Percentiles rank a stretch among this genome's conserved stretches.
Evolutionary conservation across 1,140 invertebrate species (phyloP).

Genomic region (Penaeus vannamei): DNA sequence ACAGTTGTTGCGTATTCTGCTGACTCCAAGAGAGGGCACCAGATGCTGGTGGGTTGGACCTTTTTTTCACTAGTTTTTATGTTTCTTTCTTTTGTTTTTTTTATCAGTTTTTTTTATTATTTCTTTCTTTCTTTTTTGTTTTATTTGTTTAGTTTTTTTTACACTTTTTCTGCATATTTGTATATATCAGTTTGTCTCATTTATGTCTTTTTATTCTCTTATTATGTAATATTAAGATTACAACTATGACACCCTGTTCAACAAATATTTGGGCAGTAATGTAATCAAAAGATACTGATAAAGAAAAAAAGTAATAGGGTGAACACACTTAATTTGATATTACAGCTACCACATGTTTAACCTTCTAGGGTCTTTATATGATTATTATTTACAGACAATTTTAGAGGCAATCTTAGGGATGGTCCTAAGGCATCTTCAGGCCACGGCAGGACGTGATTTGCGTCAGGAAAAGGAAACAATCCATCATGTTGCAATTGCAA

Average conservation of each 20-base stretch:
- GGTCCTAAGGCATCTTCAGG: constrained; percentile 90
- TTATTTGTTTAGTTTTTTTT: too few species aligned
- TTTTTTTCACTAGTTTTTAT: background rate
- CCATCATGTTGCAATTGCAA: constrained; percentile 92
- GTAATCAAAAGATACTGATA: too few species aligned
- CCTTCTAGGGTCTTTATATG: background rate
- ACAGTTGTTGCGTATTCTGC: constrained; percentile 98
- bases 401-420: constrained; percentile 96
- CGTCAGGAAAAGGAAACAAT: constrained; percentile 91
- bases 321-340: background rate
- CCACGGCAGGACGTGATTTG: constrained; percentile 61
- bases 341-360: background rate
- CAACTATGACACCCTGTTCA: too few species aligned
- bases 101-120: too few species aligned
- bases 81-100: background rate
- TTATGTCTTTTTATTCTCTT: too few species aligned
- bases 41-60: constrained; percentile 83
- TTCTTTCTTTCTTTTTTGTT: background rate
- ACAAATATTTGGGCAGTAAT: too few species aligned
- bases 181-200: too few species aligned
- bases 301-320: too few species aligned
- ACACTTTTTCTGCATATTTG: too few species aligned
- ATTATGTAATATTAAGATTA: too few species aligned
- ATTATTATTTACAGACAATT: constrained; percentile 75
- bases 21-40: constrained; percentile 94